Evolutionary conservation across 1,140 invertebrate genomes (phyloP), one percentile per base, ranked within the genome.

Genomic region (Drosophila grimshawi): DNA sequence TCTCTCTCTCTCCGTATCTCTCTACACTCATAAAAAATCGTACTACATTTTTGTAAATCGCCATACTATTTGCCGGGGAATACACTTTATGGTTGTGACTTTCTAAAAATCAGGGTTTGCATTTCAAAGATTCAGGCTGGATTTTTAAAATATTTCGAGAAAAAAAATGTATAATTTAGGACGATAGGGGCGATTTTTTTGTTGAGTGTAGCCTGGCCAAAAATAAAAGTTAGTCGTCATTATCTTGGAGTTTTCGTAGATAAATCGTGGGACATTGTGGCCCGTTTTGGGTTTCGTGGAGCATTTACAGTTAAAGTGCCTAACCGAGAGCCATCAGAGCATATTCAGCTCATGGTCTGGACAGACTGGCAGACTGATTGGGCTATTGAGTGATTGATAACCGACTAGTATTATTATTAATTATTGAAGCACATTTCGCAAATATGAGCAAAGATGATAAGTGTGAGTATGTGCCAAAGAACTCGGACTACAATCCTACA

Each of bases 361-460:
- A 29, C 3, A 49, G 63, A 79, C 61, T 62, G 78, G 68, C 68
- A 51, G 76, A 68, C 59, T 70, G 69, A 45, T 32, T 60, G 43
- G 29, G 27, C 43, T 41, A 29, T 49, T 41, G 39, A 33, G 6
- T 53, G 35, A 55, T 68, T 66, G 72, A 59, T 48, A 43, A 27
- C 2, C 10, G 41, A 32, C 61, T n/a, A 45, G 10, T 33, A 11
- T 3, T n/a, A 30, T 27, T 5, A 3, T 43, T 43, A 43, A 43
- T 1, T 45, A 7, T 39, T 29, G 19, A 55, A 55, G 52, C 41
- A 48, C 57, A 19, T 2, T 29, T 60, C 53, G 68, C 61, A 65
- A 89, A 85, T 83, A 89, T 89, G 85, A 89, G 85, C 78, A 81
- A 89, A 81, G 85, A 89, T 89, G 85, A 89, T 79, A 89, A 89